Base-by-base conservation (phyloP, 2,888 invertebrate genomes). In the Brachyptera risi region DNA sequence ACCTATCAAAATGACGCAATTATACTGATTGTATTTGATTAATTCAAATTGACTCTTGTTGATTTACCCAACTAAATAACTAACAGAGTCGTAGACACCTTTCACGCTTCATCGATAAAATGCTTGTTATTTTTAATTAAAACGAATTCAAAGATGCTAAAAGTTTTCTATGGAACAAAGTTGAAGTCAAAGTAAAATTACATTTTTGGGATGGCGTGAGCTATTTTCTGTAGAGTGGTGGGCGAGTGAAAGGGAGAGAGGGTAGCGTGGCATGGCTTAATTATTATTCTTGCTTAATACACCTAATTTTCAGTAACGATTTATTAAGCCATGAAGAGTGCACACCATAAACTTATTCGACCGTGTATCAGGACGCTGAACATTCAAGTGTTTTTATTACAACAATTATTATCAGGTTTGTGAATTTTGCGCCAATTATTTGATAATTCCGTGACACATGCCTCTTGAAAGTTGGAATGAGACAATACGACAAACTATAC, bases 11-110 rank as follows among this genome's bases (percentile, higher is more conserved):
- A 23, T 44, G 56, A 24, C 56, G 54, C 26, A 44, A 24, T 44
- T 40, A 19, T 37, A 44, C 50, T 26, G 47, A 26, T 38, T 49
- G 57, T 38, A 49, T 44, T 61, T 61, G 57, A 61, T 61, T 54
- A 54, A 54, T 54, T 54, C 37, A 54, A 54, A 54, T 54, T 54
- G 54, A 54, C 35, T 54, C 54, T 11, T 19, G 37, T 35, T 54
- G 35, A 21, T 54, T 19, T 21, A 21, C 21, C 37, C 17, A 21
- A 35, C 17, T 44, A 19, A 44, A 19, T 54, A 35, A 31, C 21
- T 54, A 13, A 37, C 35, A 31, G n/a, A 37, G 37, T n/a, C 37
- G 35, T 54, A n/a, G 54, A 54, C 54, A 54, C 54, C 54, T 37
- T 54, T 37, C n/a, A n/a, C 35, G 54, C 37, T 54, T 54, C 35